phyloP scores from a whole-genome alignment of 2,113 vertebrate genomes.

The Sinosuthora webbiana region DNA sequence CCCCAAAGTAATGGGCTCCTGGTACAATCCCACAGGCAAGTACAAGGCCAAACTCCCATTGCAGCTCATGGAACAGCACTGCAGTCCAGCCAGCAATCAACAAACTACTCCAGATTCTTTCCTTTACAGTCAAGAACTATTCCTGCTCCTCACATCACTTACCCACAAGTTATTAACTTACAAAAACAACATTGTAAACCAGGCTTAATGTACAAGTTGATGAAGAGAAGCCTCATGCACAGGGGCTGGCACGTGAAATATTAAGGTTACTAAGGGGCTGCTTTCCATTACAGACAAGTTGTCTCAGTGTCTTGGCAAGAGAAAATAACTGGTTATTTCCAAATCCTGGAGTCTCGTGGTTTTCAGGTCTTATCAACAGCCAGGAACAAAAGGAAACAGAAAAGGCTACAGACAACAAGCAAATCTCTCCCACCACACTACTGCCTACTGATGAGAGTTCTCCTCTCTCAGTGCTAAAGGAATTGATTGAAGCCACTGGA shows the following conservation, averaged over 20 bases:
- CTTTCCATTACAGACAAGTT: neutral
- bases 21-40: neutral
- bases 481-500: neutral
- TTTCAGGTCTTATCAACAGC: neutral
- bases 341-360: neutral
- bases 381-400: neutral
- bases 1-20: neutral
- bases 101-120: neutral
- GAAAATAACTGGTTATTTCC: neutral
- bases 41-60: neutral
- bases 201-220: neutral
- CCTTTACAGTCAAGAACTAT: neutral
- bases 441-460: neutral
- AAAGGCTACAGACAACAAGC: neutral
- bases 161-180: neutral
- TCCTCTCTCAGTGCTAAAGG: neutral
- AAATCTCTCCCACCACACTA: neutral
- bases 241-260: neutral
- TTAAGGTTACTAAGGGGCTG: neutral
- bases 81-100: neutral
- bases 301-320: neutral
- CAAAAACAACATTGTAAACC: neutral
- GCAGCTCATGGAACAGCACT: neutral
- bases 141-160: neutral
- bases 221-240: neutral